phyloP scores from a whole-genome alignment of 2,888 invertebrate genomes.

The Acrobasis suavella region DNA sequence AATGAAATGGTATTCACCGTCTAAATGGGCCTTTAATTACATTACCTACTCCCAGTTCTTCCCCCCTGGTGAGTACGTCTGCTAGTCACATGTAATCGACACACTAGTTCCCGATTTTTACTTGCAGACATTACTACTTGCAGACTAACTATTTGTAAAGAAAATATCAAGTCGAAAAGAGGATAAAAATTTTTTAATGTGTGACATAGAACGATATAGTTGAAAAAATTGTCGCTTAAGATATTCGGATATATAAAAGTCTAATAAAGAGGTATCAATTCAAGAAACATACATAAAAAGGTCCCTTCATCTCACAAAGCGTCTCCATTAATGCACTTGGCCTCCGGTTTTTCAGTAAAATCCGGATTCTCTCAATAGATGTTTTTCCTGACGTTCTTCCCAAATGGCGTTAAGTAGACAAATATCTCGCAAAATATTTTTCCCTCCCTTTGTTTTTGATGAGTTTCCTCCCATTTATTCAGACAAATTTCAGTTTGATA shows the following conservation, averaged over 20 bases:
- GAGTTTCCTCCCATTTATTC: constrained; percentile 40
- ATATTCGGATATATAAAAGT: neutral
- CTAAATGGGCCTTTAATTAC: too few relatives aligned
- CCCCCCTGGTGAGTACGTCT: too few relatives aligned
- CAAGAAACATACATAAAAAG: constrained; percentile 20
- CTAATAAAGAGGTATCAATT: neutral
- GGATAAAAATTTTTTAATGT: too few relatives aligned
- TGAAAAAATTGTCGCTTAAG: too few relatives aligned
- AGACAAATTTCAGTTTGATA: constrained; percentile 35
- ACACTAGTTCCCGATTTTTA: too few relatives aligned
- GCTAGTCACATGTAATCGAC: too few relatives aligned
- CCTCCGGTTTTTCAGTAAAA: constrained; percentile 26
- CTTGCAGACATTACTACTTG: too few relatives aligned
- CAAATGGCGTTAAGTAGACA: constrained; percentile 43
- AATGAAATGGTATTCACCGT: too few relatives aligned
- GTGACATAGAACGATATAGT: too few relatives aligned
- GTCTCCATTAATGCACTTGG: constrained; percentile 22
- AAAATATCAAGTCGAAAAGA: too few relatives aligned
- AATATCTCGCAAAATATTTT: constrained; percentile 50
- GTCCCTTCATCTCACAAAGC: constrained; percentile 19
- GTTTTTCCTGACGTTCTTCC: constrained; percentile 38
- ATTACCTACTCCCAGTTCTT: too few relatives aligned
- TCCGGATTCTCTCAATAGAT: constrained; percentile 36
- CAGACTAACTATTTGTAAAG: too few relatives aligned
- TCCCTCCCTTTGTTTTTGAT: constrained; percentile 44